Evolutionary conservation across 2,888 invertebrate genomes (phyloP).

Genomic region (Caenorhabditis sp.): DNA sequence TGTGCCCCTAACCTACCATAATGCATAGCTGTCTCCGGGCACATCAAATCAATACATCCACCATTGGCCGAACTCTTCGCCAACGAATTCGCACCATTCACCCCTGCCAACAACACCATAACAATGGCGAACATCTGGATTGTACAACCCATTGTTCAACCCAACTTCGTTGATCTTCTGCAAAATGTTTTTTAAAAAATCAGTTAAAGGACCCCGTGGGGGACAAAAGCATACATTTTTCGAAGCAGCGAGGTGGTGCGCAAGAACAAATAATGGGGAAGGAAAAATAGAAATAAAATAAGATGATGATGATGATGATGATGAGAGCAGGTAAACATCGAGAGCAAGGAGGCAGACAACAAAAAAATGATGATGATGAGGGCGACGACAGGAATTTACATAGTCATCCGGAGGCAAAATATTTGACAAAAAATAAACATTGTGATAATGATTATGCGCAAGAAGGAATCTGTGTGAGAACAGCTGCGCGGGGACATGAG

Average conservation of each 20-base stretch:
- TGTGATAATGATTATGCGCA: too few relatives aligned
- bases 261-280: not conserved
- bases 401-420: not conserved
- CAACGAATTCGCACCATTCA: constrained; percentile 41
- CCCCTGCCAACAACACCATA: constrained; percentile 13
- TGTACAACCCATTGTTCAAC: constrained; percentile 75
- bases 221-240: not conserved
- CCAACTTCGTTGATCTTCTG: too few relatives aligned
- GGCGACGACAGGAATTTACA: not conserved
- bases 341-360: not conserved
- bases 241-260: not conserved
- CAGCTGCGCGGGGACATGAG: too few relatives aligned
- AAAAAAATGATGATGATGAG: not conserved
- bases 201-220: not conserved
- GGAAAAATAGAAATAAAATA: not conserved
- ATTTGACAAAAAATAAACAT: not conserved
- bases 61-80: constrained; percentile 42
- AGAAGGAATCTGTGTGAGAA: too few relatives aligned
- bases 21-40: constrained; percentile 49
- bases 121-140: constrained; percentile 12
- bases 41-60: constrained; percentile 52
- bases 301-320: not conserved
- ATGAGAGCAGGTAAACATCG: not conserved
- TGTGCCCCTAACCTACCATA: constrained; percentile 15
- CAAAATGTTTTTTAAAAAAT: too few relatives aligned